A percentile compares a stretch with the other conserved stretches of the same genome.
Conservation (phyloP, 2,888 invertebrate species). For the Elmis aenea region DNA sequence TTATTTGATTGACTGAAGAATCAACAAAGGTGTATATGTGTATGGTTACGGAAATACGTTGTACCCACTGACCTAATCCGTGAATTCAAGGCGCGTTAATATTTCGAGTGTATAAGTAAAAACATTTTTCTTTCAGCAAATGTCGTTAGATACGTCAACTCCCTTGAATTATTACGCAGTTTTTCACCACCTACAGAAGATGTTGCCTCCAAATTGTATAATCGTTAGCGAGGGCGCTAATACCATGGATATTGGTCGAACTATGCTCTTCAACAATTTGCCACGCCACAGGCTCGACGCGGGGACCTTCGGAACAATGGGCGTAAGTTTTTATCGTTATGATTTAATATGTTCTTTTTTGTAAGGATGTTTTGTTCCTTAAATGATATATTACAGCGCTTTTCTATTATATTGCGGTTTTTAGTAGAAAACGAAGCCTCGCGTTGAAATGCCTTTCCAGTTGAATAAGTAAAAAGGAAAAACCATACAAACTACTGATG, state of each 20-base stretch:
- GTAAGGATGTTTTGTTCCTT: constrained; percentile 1
- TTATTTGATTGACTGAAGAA: too few relatives aligned
- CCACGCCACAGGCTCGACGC: constrained; percentile 90
- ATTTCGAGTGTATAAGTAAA: too few relatives aligned
- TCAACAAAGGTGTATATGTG: too few relatives aligned
- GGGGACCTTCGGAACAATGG: constrained; percentile 97
- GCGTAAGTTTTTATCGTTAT: constrained; percentile 50
- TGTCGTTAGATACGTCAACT: constrained; percentile 63
- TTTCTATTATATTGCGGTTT: too few relatives aligned
- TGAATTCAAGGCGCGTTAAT: too few relatives aligned
- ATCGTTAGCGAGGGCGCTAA: constrained; percentile 97
- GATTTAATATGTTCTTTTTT: constrained; percentile 1
- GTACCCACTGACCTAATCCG: too few relatives aligned
- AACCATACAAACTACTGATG: too few relatives aligned
- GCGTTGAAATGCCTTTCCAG: too few relatives aligned
- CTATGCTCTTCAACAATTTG: constrained; percentile 75
- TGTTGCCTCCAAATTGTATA: constrained; percentile 75
- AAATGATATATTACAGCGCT: constrained; percentile 2
- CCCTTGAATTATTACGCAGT: constrained; percentile 94
- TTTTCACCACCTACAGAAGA: constrained; percentile 74
- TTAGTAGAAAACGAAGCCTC: too few relatives aligned
- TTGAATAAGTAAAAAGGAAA: too few relatives aligned
- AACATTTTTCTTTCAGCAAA: too few relatives aligned
- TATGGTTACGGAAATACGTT: too few relatives aligned
- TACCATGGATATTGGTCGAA: constrained; percentile 97